These are phyloP conservation scores for Capricornis sumatraensis DNA, from an alignment of 2,113 vertebrate genomes.

Conservation along the genomic window DNA sequence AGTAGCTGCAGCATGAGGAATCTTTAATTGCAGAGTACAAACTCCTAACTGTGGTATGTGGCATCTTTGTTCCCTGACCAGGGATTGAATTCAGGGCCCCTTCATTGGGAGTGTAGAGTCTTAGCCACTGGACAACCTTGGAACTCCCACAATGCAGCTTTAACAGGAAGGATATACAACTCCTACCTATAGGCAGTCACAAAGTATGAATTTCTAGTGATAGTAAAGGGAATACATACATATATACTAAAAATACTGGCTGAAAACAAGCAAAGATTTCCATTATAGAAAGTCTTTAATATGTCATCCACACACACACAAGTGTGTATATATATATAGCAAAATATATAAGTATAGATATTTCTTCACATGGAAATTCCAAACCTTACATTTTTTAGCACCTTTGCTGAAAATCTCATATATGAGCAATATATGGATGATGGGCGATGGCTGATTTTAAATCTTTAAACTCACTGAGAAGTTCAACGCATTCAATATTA, in stretches of 20 bases:
- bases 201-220: background rate
- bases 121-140: background rate
- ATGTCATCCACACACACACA: background rate
- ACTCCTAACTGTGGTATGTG: background rate
- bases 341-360: background rate
- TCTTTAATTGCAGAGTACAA: background rate
- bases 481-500: conserved; percentile 46
- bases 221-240: background rate
- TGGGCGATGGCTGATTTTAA: conserved; percentile 29
- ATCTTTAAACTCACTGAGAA: conserved; percentile 38
- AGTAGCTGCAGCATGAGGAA: background rate
- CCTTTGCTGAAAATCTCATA: background rate
- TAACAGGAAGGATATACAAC: background rate
- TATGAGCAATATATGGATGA: conserved; percentile 28
- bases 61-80: background rate
- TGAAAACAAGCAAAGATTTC: background rate
- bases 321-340: background rate
- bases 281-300: background rate
- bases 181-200: background rate
- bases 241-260: background rate
- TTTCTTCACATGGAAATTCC: background rate
- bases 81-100: background rate
- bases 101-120: background rate
- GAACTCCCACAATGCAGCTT: background rate
- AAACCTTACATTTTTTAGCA: background rate